A percentile compares a stretch with the other conserved stretches of the same genome.
These are phyloP conservation scores for Ceratoteleas bidentatus DNA, from an alignment of 1,140 invertebrate species.

Conservation along the genomic window DNA sequence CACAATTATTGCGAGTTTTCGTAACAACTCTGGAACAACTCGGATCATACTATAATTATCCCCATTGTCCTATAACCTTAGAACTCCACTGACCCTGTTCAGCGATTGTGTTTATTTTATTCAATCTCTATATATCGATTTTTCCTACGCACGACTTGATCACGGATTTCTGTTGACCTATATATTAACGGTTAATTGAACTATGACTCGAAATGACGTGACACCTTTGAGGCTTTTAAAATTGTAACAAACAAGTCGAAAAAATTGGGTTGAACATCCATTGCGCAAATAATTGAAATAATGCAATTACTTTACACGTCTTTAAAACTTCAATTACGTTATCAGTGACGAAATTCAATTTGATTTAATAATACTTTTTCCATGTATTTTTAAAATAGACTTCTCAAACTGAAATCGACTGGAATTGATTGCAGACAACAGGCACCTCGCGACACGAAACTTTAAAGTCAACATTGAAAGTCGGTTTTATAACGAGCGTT, in stretches of 20 bases:
- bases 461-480: not conserved
- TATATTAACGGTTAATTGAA: not conserved
- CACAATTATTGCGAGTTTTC: constrained; percentile 7
- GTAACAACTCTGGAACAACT: not conserved
- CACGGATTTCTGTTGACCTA: not conserved
- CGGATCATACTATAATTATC: constrained; percentile 6
- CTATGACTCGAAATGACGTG: no score
- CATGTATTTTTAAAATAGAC: no score
- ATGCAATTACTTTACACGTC: no score
- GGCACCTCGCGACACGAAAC: not conserved
- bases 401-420: not conserved
- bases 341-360: no score
- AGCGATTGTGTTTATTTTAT: constrained; percentile 1
- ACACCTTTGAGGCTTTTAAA: no score
- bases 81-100: constrained; percentile 6
- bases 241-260: no score
- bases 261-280: no score
- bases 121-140: not conserved
- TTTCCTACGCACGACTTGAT: not conserved
- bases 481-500: not conserved
- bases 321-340: no score
- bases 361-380: no score
- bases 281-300: no score
- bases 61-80: not conserved
- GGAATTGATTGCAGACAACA: no score